A percentile compares a stretch with the other conserved stretches of the same genome.
Evolutionary conservation across 2,888 invertebrate genomes (phyloP).

Genomic region (Brenthis ino): DNA sequence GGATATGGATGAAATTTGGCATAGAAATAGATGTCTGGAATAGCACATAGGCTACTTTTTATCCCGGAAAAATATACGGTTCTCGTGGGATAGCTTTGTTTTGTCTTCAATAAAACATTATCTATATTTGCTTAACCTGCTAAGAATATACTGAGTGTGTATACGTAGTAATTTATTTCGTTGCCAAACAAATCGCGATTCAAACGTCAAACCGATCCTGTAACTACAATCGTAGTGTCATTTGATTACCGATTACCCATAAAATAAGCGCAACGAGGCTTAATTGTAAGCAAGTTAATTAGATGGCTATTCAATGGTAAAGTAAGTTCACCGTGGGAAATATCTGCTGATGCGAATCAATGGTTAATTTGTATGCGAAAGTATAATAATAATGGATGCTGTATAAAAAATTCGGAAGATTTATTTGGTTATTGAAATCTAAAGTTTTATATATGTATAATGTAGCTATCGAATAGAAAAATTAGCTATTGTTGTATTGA

Average conservation of each 20-base stretch:
- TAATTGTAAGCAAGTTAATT: slow-evolving; percentile 66
- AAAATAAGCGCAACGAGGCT: slow-evolving; percentile 45
- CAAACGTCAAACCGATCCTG: slow-evolving; percentile 15
- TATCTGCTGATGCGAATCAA: slow-evolving; percentile 5
- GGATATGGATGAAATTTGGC: too few relatives aligned
- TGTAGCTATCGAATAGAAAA: too few relatives aligned
- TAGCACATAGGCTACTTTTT: too few relatives aligned
- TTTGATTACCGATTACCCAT: slow-evolving; percentile 27
- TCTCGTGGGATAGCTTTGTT: too few relatives aligned
- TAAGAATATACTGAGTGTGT: not conserved
- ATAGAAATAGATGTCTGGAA: too few relatives aligned
- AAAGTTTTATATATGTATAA: too few relatives aligned
- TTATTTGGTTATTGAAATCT: too few relatives aligned
- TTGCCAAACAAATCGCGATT: slow-evolving; percentile 1
- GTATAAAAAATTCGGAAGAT: too few relatives aligned
- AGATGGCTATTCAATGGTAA: slow-evolving; percentile 51
- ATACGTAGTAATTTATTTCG: not conserved
- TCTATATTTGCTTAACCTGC: too few relatives aligned
- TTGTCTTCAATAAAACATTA: too few relatives aligned
- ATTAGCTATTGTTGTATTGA: too few relatives aligned
- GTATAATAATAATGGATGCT: not conserved
- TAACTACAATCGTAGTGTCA: slow-evolving; percentile 23
- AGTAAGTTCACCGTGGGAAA: slow-evolving; percentile 27
- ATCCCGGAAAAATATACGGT: too few relatives aligned
- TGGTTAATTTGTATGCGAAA: slow-evolving; percentile 7